Evolutionary conservation across 2,888 invertebrate genomes (phyloP).

Genomic region (Eilema sororculum): DNA sequence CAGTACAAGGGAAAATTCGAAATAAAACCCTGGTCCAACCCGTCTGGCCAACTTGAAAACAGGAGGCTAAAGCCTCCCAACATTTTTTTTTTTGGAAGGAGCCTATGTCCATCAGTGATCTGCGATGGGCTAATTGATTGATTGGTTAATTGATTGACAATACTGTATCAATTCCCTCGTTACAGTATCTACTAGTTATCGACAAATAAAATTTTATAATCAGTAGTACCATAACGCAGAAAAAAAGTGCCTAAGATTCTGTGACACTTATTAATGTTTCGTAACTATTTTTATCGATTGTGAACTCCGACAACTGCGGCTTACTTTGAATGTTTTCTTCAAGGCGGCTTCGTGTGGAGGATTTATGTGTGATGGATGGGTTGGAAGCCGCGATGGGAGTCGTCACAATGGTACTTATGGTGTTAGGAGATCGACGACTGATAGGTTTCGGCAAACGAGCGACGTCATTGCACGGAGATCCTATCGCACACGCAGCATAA

Average conservation of each 20-base stretch:
- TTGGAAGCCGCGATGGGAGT: conserved; percentile 57
- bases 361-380: conserved; percentile 75
- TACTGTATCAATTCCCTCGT: not conserved
- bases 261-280: conserved; percentile 41
- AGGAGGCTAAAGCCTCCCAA: too few relatives aligned
- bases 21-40: too few relatives aligned
- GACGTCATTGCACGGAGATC: conserved; percentile 69
- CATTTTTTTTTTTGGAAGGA: too few relatives aligned
- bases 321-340: conserved; percentile 45
- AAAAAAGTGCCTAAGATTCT: conserved; percentile 39
- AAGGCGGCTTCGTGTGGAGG: conserved; percentile 70
- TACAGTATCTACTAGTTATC: not conserved
- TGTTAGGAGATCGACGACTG: conserved; percentile 61
- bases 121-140: too few relatives aligned
- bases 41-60: too few relatives aligned
- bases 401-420: conserved; percentile 59
- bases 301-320: conserved; percentile 24
- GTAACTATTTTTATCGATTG: conserved; percentile 40
- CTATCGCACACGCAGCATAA: conserved; percentile 57
- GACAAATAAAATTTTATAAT: not conserved
- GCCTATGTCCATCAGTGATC: too few relatives aligned
- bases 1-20: too few relatives aligned
- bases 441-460: conserved; percentile 80
- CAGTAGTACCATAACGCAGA: conserved; percentile 9
- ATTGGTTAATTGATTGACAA: too few relatives aligned